Evolutionary conservation across 92 coral and sea anemone species (phyloP).

Genomic region (Zoanthus gigantus): DNA sequence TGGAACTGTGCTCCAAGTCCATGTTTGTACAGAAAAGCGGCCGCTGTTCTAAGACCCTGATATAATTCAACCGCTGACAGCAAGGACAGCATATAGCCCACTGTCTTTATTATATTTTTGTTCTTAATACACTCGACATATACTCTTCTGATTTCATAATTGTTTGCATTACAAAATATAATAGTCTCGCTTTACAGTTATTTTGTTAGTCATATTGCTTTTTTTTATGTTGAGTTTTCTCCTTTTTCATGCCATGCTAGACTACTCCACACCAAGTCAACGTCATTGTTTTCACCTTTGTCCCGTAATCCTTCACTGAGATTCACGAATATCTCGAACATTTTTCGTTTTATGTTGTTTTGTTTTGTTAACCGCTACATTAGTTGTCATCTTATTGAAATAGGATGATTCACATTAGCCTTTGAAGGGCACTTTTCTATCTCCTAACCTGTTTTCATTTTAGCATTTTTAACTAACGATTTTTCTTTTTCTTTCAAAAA

Average conservation of each 20-base stretch:
- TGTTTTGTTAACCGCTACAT: no score
- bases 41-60: no score
- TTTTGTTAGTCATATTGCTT: neutral
- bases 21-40: no score
- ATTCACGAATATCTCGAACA: neutral
- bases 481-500: conserved; percentile 45
- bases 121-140: no score
- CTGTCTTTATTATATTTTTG: no score
- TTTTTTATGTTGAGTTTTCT: neutral
- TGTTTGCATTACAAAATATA: neutral
- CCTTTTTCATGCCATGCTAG: neutral
- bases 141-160: no score
- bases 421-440: neutral
- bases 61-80: no score
- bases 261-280: neutral
- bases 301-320: neutral
- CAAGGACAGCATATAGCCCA: no score
- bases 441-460: neutral
- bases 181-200: neutral
- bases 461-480: conserved; percentile 21
- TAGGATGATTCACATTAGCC: neutral
- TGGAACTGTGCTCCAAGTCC: no score
- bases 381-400: neutral
- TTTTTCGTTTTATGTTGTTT: no score
- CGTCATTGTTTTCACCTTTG: neutral